Percentiles rank a stretch among this genome's conserved stretches.
Conservation (phyloP, 2,888 invertebrate genomes). For the Cerastis rubricosa region DNA sequence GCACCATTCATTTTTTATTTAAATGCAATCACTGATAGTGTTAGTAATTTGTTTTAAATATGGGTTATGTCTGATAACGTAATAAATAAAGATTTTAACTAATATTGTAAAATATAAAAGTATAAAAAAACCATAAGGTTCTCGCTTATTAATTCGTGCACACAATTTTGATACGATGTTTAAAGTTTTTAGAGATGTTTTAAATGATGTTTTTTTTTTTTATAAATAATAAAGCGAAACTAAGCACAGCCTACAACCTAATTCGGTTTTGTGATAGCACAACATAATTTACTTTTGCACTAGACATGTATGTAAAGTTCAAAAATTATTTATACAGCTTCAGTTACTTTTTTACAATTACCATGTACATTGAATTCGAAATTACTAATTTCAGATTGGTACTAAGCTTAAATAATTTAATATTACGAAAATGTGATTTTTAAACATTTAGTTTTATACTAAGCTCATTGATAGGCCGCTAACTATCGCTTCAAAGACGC, state of each 20-base stretch:
- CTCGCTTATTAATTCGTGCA: conserved; percentile 35
- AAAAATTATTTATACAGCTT: conserved; percentile 27
- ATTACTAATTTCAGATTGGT: conserved; percentile 64
- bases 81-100: conserved; percentile 38
- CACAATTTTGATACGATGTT: conserved; percentile 35
- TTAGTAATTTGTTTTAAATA: conserved; percentile 56
- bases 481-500: conserved; percentile 37
- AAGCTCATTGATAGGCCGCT: conserved; percentile 67
- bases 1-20: conserved; percentile 62
- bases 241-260: conserved; percentile 66
- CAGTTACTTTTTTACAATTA: conserved; percentile 49
- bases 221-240: conserved; percentile 53
- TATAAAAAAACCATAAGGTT: conserved; percentile 61
- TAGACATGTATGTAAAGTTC: conserved; percentile 24
- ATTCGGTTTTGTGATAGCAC: conserved; percentile 53
- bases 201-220: conserved; percentile 25
- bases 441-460: conserved; percentile 62
- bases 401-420: conserved; percentile 56
- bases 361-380: conserved; percentile 53
- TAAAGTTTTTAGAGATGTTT: conserved; percentile 14
- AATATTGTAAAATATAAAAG: conserved; percentile 67
- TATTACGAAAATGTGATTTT: conserved; percentile 62
- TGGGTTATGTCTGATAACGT: conserved; percentile 34
- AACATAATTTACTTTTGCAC: conserved; percentile 40
- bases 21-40: conserved; percentile 67